A percentile compares a stretch with the other conserved stretches of the same genome.
These are phyloP conservation scores for Cheilosia pagana DNA, from an alignment of 2,888 invertebrate species.

Conservation along the genomic window DNA sequence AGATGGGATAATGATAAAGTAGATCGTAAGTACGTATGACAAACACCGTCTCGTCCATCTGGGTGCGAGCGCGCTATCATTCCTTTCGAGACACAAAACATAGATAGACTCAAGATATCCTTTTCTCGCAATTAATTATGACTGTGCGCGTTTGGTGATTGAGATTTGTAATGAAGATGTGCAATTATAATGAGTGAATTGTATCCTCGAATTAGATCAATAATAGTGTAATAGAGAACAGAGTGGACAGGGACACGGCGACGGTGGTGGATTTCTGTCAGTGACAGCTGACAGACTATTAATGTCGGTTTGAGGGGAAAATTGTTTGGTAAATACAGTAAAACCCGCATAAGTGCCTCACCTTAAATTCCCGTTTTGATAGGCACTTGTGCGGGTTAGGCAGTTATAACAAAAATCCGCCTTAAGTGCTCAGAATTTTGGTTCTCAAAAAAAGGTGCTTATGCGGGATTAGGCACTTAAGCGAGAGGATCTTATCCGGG, in stretches of 20 bases:
- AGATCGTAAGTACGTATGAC: slow-evolving; percentile 24
- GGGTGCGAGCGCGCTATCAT: background rate
- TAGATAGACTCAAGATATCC: slow-evolving; percentile 51
- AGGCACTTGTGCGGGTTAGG: too few relatives aligned
- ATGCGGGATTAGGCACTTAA: too few relatives aligned
- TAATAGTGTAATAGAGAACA: slow-evolving; percentile 18
- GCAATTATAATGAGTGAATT: slow-evolving; percentile 55
- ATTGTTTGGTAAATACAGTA: slow-evolving; percentile 26
- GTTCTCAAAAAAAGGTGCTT: too few relatives aligned
- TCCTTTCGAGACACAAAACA: background rate
- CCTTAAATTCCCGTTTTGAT: too few relatives aligned
- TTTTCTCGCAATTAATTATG: slow-evolving; percentile 66
- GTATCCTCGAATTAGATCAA: slow-evolving; percentile 61
- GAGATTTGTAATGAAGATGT: slow-evolving; percentile 65
- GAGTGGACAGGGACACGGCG: slow-evolving; percentile 10
- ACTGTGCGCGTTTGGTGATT: slow-evolving; percentile 38
- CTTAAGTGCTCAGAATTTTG: too few relatives aligned
- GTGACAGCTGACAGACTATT: background rate
- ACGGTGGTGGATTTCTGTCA: background rate
- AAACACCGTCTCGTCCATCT: slow-evolving; percentile 3
- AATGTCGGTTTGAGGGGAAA: background rate
- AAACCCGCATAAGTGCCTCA: too few relatives aligned
- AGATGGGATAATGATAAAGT: slow-evolving; percentile 49
- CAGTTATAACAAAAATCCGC: too few relatives aligned
- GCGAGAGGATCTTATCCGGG: too few relatives aligned